Evolutionary conservation across 2,888 invertebrate genomes (phyloP), one percentile per base, ranked within the genome.

Genomic region (Andricus quercusramuli): DNA sequence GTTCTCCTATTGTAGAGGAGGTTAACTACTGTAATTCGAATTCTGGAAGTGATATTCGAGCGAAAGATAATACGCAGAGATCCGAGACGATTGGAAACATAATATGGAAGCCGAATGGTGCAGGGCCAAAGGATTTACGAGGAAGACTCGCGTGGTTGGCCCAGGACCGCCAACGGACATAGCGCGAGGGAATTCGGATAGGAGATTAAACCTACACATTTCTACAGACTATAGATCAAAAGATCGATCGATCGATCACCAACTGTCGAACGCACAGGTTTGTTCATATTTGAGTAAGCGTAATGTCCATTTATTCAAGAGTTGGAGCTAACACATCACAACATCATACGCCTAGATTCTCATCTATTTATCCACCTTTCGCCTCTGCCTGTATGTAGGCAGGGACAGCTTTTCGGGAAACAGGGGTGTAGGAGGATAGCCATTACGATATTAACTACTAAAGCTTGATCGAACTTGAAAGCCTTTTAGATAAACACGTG

Each of bases 221-320:
- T 85, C 81, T 79, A 87, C 81, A 84, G 83, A 47, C 85, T 85
- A 87, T 86, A 86, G 88, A 89, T 89, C 89, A 88, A 89, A 88
- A 89, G 87, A 88, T 89, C 85, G 84, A 79, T 77, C 77, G 87
- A 88, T 89, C 85, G 84, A 80, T 78, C 77, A 32, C 32, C 70
- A 78, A 83, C 81, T 70, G 79, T 86, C 83, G 80, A 82, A 80
- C 74, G 80, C 80, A 79, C 74, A 67, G 78, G 79, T 79, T 83
- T 85, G 83, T 85, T 80, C 81, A 66, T 80, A 82, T 81, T 74
- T 80, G 79, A 79, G 68, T 80, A 82, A 81, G 78, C 78, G 80
- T 76, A 84, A 81, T 80, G 77, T 70, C 59, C 76, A 77, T 76
- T 74, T 64, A 67, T 65, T 77, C 59, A 51, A 47, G 51, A 56